Evolutionary conservation across 1,140 invertebrate genomes (phyloP), one percentile per base, ranked within the genome.

Genomic region (Nebria ingens): DNA sequence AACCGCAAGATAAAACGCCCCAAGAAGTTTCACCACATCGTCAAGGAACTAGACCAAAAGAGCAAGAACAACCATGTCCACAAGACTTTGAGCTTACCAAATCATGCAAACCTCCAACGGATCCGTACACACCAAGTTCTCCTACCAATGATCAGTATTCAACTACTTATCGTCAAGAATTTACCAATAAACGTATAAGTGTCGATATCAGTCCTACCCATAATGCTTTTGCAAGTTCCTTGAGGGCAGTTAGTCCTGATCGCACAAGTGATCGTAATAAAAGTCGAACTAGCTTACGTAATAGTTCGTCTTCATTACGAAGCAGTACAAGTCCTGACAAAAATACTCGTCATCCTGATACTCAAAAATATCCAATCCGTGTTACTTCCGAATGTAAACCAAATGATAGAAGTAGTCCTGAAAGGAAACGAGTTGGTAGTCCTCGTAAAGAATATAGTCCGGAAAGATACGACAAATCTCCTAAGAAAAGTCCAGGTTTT

Each of bases 171-270:
- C 71, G 78, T 61, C 70, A 69, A 25, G 77, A 80, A 57, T 81
- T 72, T 58, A 71, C 71, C 13, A 73, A 68, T 54, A 79, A 75
- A 54, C 75, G 75, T 59, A 79, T 84, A 25, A 81, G 78, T 56
- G 74, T 77, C 51, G 78, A 81, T 58, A 73, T 79, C 53, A 84
- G 82, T 64, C 80, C 83, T 4, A 79, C 82, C 19, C 84, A 86
- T 65, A 77, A 84, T 59, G 82, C 81, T 2, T 86, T 84, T 72
- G 84, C 82, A 1, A 79, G 80, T 54, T 83, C 83, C 22, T 68
- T 86, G 25, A 75, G 84, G 50, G 75, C 80, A 50, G 76, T 81
- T 42, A 77, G 71, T 54, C 77, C 80, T 11, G 71, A 76, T 51
- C 66, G 75, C 62, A 57, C 72, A 62, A 57, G 71, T 62, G 52